Evolutionary conservation across 2,888 invertebrate genomes (phyloP), one percentile per base, ranked within the genome.

Genomic region (Masnerella sp.): DNA sequence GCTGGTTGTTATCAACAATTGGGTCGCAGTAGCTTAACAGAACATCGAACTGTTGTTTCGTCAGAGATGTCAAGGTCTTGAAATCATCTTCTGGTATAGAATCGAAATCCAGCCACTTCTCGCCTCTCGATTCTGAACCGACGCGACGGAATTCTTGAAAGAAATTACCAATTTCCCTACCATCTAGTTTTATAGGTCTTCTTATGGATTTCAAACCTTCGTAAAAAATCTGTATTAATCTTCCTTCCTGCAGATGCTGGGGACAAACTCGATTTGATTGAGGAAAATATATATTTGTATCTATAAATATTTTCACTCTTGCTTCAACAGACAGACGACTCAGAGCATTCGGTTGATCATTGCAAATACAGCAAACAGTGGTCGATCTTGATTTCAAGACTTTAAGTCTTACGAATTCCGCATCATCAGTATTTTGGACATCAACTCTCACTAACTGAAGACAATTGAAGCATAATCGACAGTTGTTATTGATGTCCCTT

Each of bases 1-100:
- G 32, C n/a, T 32, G 17, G 12, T 36, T 34, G 30, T 38, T 40
- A 22, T 49, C 20, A 36, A 25, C 47, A 12, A 65, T 40, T 11
- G 65, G 56, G 36, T 28, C 18, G 15, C 56, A 65, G 47, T n/a
- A 65, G 22, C 34, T 45, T 12, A 34, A 40, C 34, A 65, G 40
- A 12, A 47, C 40, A 56, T 45, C 11, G 14, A 65, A 65, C 25
- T 65, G 47, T 17, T 25, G 18, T 47, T 65, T 56, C 12, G 56
- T 42, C 15, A 56, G 17, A 56, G 65, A 47, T 28, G 47, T 65
- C 20, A 52, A 12, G 1, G 22, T 22, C 15, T 52, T 52, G 14
- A 52, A 52, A 12, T 52, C 52, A 20, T 52, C 20, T 22, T 52
- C 47, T 30, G 47, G 17, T 47, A 47, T 1, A 47, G 30, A 30